Conservation (phyloP, 2,113 vertebrate genomes). For the Nanger granti region DNA sequence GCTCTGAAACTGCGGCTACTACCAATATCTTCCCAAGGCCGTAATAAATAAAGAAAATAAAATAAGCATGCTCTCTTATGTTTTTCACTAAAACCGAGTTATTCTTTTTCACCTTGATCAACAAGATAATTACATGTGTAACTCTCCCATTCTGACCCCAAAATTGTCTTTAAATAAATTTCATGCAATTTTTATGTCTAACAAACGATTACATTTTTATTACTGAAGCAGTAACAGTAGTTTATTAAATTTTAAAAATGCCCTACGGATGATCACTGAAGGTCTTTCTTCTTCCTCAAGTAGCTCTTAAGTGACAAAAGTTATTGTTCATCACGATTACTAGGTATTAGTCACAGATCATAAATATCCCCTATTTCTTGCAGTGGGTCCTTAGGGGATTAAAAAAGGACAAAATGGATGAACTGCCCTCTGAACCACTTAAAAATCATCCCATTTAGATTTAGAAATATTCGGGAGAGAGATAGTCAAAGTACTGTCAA, state of each 20-base stretch:
- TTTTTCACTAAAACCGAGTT: conserved; percentile 14
- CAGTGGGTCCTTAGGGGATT: not conserved
- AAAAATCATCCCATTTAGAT: conserved; percentile 29
- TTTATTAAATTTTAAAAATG: conserved; percentile 53
- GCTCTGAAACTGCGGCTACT: not conserved
- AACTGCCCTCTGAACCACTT: not conserved
- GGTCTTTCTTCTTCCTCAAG: conserved; percentile 17
- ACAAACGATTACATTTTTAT: conserved; percentile 56
- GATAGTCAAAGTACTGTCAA: not conserved
- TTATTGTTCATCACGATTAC: not conserved
- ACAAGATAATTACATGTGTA: conserved; percentile 29
- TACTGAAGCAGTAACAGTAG: conserved; percentile 44
- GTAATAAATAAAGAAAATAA: not conserved
- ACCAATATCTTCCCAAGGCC: not conserved
- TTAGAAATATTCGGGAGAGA: conserved; percentile 25
- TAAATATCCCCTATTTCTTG: not conserved
- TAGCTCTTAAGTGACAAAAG: conserved; percentile 32
- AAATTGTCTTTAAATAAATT: conserved; percentile 36
- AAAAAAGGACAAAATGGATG: conserved; percentile 41
- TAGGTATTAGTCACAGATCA: conserved; percentile 23
- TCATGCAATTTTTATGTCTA: conserved; percentile 57
- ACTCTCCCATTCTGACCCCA: not conserved
- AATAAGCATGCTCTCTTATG: not conserved
- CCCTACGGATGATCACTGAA: conserved; percentile 2
- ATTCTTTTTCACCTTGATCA: conserved; percentile 43